These are phyloP conservation scores for Bufotes viridis DNA, from an alignment of 2,797 vertebrate species.

Conservation along the genomic window DNA sequence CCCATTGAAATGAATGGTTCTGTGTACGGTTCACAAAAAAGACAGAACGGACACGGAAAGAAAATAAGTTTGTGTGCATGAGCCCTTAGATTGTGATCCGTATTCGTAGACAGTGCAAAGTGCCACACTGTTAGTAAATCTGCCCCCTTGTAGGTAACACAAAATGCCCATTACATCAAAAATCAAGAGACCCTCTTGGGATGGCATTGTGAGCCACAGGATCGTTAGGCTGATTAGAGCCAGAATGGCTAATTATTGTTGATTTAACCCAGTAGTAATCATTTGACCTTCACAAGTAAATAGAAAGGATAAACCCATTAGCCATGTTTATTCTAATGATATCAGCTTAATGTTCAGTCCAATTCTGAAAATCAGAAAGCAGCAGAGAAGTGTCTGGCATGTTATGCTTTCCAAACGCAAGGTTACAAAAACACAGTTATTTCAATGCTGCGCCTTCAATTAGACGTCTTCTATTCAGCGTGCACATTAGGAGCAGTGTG, in stretches of 20 bases:
- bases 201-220: conserved; percentile 26
- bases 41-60: too few relatives aligned
- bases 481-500: conserved; percentile 32
- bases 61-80: too few relatives aligned
- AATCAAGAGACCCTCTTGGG: neutral
- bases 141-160: conserved; percentile 3
- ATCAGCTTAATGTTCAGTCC: conserved; percentile 24
- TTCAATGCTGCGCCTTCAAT: neutral
- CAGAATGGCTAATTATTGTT: conserved; percentile 42
- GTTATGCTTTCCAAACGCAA: conserved; percentile 10
- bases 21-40: too few relatives aligned
- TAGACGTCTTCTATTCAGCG: conserved; percentile 7
- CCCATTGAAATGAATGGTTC: too few relatives aligned
- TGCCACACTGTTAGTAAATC: too few relatives aligned
- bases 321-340: conserved; percentile 37
- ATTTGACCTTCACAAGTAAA: conserved; percentile 53
- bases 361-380: conserved; percentile 35
- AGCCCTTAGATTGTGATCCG: too few relatives aligned
- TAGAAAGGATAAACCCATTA: conserved; percentile 43
- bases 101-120: too few relatives aligned
- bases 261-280: conserved; percentile 51
- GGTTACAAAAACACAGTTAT: conserved; percentile 38
- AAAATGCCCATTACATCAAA: neutral
- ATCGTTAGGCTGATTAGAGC: conserved; percentile 35
- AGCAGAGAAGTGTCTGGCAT: neutral